Evolutionary conservation across 2,888 invertebrate genomes (phyloP), one percentile per base, ranked within the genome.

Genomic region (Coremacera marginata): DNA sequence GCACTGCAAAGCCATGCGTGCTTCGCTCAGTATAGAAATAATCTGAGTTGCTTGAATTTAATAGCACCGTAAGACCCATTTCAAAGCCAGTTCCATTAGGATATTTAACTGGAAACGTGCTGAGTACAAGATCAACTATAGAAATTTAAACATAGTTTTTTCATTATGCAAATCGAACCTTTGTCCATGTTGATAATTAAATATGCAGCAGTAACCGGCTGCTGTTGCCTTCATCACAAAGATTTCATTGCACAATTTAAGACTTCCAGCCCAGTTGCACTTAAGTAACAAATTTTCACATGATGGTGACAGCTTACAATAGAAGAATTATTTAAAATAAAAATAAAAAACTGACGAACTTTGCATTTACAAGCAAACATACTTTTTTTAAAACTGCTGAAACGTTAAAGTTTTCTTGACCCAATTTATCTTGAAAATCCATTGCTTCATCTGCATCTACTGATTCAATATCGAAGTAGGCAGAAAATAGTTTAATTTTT

Each of bases 181-280:
- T 3, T 44, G 55, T 8, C 49, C 22, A 19, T 80, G 74, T n/a
- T 82, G 73, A 74, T 83, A 84, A 67, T 85, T 85, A 55, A 84
- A 84, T 0, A 83, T 78, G 75, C 88, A 88, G 60, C 88, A 88
- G 52, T 79, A 79, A 1, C 88, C 88, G 0, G 82, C 75, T 0
- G 65, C 19, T 9, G 79, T 83, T 1, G 81, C 76, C 11, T 70
- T 70, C 0, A 83, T 44, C 0, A 49, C 31, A 14, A 88, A 86
- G 2, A 87, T 76, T 16, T 84, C 77, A 0, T 76, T 44, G 19
- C 88, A 88, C 31, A 82, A 81, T 0, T 67, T 70, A 0, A 70
- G 2, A 8, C 75, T 44, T 0, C 80, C 83, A 11, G 81, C 83
- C 79, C 84, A 67, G 9, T 80, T 79, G 70, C 88, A 88, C 34